These are phyloP conservation scores for Micropoecilia bifurca DNA, from an alignment of 2,797 vertebrate species.

Conservation along the genomic window DNA sequence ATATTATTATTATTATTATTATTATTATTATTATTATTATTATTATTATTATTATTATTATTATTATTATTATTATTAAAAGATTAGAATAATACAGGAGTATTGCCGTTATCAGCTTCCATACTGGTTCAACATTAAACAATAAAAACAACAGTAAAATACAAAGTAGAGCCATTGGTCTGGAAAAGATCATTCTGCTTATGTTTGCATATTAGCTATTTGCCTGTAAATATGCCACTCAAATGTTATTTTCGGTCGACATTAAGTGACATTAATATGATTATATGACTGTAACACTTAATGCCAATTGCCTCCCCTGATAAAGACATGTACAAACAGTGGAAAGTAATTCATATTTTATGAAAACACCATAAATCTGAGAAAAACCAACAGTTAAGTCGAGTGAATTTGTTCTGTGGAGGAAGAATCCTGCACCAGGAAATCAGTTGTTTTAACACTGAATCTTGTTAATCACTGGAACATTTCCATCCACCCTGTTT, in stretches of 20 bases:
- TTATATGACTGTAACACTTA: too few species aligned
- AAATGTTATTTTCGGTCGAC: too few species aligned
- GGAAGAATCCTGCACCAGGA: neutral
- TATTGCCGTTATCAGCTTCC: too few species aligned
- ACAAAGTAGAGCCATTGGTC: neutral
- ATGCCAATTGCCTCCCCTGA: neutral
- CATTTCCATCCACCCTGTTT: neutral
- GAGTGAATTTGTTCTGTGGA: neutral
- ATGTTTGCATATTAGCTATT: too few species aligned
- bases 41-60: too few species aligned
- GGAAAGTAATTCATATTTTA: neutral
- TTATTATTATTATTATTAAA: too few species aligned
- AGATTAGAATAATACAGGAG: too few species aligned
- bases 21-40: too few species aligned
- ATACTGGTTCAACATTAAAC: too few species aligned
- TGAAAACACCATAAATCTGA: neutral
- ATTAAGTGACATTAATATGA: too few species aligned
- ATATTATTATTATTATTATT: neutral
- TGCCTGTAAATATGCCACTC: too few species aligned
- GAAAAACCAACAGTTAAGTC: neutral
- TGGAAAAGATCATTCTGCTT: neutral
- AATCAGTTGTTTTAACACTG: neutral
- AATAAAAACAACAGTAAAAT: neutral
- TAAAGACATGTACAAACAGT: neutral
- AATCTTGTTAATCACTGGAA: neutral